Conservation (phyloP, 2,797 vertebrate species). For the Muscicapa striata region DNA sequence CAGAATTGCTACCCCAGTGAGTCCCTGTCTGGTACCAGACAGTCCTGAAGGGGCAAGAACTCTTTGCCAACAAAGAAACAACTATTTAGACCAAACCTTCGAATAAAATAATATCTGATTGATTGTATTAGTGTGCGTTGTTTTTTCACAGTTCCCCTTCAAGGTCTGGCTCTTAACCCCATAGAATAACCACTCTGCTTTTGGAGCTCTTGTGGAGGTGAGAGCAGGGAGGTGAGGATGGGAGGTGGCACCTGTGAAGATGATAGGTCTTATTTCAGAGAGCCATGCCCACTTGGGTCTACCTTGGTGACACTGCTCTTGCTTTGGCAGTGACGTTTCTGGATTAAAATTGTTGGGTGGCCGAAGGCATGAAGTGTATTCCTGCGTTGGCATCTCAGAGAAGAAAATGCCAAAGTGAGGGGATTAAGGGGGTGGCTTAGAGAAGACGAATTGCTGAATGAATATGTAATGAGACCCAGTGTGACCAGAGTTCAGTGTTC, state of each 20-base stretch:
- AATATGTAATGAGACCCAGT: accelerated
- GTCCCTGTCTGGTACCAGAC: not conserved
- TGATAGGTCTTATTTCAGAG: not conserved
- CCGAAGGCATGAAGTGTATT: not conserved
- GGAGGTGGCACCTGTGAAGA: not conserved
- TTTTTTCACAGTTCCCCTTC: not conserved
- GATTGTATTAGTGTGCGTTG: not conserved
- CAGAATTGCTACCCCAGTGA: not conserved
- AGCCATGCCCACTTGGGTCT: accelerated
- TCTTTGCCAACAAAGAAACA: not conserved
- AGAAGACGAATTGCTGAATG: not conserved
- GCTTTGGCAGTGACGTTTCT: not conserved
- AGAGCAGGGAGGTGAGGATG: not conserved
- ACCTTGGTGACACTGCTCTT: accelerated
- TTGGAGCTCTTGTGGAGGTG: not conserved
- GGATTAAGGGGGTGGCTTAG: not conserved
- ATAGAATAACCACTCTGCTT: not conserved
- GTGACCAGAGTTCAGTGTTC: not conserved
- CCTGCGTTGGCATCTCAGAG: not conserved
- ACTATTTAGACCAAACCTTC: not conserved
- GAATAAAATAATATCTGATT: not conserved
- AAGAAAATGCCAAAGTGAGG: not conserved
- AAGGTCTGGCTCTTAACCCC: not conserved
- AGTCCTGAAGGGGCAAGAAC: not conserved
- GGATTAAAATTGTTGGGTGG: not conserved